These are phyloP conservation scores for Crematogaster levior DNA, from an alignment of 2,888 invertebrate species.

Conservation along the genomic window DNA sequence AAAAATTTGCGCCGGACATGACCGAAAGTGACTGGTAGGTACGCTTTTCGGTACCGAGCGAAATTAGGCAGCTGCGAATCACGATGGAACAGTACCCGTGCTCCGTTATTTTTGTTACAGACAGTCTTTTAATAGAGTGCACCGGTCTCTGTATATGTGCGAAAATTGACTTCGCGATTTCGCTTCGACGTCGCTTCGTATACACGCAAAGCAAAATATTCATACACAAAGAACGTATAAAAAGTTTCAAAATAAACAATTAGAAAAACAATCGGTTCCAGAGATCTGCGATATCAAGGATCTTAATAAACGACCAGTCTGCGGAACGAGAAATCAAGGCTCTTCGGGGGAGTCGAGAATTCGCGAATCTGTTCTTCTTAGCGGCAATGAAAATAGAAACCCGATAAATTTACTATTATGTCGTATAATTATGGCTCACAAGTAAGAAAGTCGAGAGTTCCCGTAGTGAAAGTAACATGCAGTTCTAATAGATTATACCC, in stretches of 20 bases:
- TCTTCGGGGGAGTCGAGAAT: conserved; percentile 1
- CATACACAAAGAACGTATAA: neutral
- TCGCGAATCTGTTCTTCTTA: neutral
- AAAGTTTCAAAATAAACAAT: neutral
- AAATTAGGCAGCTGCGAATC: conserved; percentile 34
- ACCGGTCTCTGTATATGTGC: neutral
- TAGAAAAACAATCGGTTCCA: neutral
- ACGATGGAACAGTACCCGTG: conserved; percentile 12
- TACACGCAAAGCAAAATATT: neutral
- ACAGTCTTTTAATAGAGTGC: conserved; percentile 36
- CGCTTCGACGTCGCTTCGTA: neutral
- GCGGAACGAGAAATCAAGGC: neutral
- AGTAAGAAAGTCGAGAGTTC: conserved; percentile 40
- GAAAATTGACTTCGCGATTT: neutral
- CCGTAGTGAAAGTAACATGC: conserved; percentile 37
- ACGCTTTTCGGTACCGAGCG: neutral
- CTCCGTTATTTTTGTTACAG: conserved; percentile 36
- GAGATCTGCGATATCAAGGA: neutral
- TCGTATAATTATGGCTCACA: conserved; percentile 4
- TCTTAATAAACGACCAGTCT: neutral
- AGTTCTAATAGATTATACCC: neutral
- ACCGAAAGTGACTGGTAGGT: conserved; percentile 26
- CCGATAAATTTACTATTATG: neutral
- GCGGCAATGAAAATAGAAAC: conserved; percentile 1
- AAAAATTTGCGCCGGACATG: conserved; percentile 7